A percentile compares a stretch with the other conserved stretches of the same genome.
phyloP scores from a whole-genome alignment of 2,797 vertebrate genomes.

The Heliangelus exortis region DNA sequence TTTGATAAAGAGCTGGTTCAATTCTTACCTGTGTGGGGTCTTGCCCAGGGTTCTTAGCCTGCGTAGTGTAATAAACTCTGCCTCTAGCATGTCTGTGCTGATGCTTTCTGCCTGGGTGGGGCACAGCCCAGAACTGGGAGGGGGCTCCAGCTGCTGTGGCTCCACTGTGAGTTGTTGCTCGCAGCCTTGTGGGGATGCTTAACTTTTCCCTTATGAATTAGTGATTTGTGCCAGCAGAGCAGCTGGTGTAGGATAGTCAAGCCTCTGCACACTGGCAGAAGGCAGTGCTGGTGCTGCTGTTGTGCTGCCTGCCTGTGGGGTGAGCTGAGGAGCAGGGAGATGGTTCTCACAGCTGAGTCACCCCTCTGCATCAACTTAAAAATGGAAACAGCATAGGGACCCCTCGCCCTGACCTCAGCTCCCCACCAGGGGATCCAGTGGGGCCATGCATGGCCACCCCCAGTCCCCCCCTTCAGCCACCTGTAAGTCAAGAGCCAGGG shows the following conservation, averaged over 20 bases:
- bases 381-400: fast-evolving
- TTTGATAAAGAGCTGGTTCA: constrained; percentile 79
- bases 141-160: background rate
- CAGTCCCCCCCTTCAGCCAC: background rate
- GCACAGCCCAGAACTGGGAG: background rate
- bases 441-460: background rate
- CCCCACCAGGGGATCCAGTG: fast-evolving
- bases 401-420: background rate
- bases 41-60: constrained; percentile 85
- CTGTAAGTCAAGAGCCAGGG: background rate
- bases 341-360: background rate
- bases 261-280: fast-evolving
- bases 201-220: fast-evolving
- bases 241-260: fast-evolving
- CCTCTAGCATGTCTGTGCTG: constrained; percentile 91
- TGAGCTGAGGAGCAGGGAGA: background rate
- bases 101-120: constrained; percentile 81
- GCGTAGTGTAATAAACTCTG: constrained; percentile 90
- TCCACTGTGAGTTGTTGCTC: no score
- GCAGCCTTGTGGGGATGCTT: no score
- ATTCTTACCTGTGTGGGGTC: constrained; percentile 72
- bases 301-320: no score
- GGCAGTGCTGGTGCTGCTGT: background rate
- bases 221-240: fast-evolving
- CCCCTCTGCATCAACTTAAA: fast-evolving